Evolutionary conservation across 2,113 vertebrate species (phyloP), one percentile per base, ranked within the genome.

Genomic region (Anolis carolinensis): DNA sequence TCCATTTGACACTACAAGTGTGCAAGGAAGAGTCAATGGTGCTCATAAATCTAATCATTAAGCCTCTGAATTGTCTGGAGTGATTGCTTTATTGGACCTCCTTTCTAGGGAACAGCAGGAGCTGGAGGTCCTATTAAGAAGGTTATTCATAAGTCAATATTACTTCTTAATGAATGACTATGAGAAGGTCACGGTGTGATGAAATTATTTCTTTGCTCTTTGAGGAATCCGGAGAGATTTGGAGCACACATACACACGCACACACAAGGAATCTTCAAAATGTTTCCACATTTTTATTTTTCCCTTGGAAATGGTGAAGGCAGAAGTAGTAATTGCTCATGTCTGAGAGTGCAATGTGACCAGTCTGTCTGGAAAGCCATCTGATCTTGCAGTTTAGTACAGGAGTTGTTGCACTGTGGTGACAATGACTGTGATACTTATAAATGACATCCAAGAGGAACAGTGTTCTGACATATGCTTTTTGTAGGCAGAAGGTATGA

Each of bases 141-240:
- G 74, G 52, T 21, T 65, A 3, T 21, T 71, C 81, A 83, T 68
- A 63, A 4, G 32, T 68, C 65, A 88, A 39, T 18, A 67, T 91
- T 72, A 88, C 79, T 86, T 86, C 82, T 84, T 92, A 92, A 90
- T 87, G 84, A 91, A 72, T 34, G 21, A 88, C 83, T 75, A 65
- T 36, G 34, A 93, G 80, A 88, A 81, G 71, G 74, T 83, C 92
- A 85, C 30, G 87, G 32, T 79, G 77, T 36, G 84, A 89, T 72
- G 32, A 78, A 90, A 91, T 91, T 11, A 86, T 74, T 89, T 88
- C 74, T 89, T 81, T 91, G 89, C 87, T 92, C 75, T 75, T 75
- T 78, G 62, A 2, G 0, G 0, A 32, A 55, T n/a, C 55, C 73
- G 48, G 79, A 85, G 79, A 88, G 21, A 39, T 85, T 86, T 76